Evolutionary conservation across 2,113 vertebrate species (phyloP), one percentile per base, ranked within the genome.

Genomic region (Aphyosemion australe): DNA sequence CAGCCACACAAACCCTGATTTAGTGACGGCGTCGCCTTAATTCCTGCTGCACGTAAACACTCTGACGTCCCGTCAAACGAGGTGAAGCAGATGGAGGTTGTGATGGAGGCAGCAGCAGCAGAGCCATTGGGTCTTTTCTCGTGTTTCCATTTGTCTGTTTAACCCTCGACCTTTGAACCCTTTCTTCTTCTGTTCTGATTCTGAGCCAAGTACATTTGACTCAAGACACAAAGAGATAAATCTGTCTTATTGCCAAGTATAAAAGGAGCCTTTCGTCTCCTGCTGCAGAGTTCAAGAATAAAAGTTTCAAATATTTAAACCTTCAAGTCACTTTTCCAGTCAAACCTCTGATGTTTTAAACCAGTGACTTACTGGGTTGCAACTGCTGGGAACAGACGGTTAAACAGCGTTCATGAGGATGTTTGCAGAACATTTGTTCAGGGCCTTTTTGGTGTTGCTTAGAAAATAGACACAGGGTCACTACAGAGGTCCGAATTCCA

Each of bases 201-300:
- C 57, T 47, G 65, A 61, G 75, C 69, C 79, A 70, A 79, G 65
- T 59, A 56, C 52, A 73, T 73, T 53, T 48, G 58, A 19, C 20
- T 8, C 18, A 56, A 59, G 49, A 61, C 53, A 16, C 13, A 65
- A 32, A 47, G 20, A 56, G 67, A 13, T 2, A 26, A 5, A 15
- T 32, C 55, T 42, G 46, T 53, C 9, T 72, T 42, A 11, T 55
- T 66, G 46, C 74, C 70, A 67, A 67, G 79, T 64, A 37, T 63
- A 71, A 64, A 15, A 54, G 55, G 64, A 59, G 68, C 19, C 5
- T 0, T 52, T 26, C 6, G 34, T 37, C 34, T 37, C 5, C 26
- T 26, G 26, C 26, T 26, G 26, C 26, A 26, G 26, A 26, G 26
- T 5, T 26, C 26, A 26, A 26, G 26, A 26, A 26, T 26, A 26